phyloP scores from a whole-genome alignment of 1,140 invertebrate genomes.

The Helicorthomorpha holstii region DNA sequence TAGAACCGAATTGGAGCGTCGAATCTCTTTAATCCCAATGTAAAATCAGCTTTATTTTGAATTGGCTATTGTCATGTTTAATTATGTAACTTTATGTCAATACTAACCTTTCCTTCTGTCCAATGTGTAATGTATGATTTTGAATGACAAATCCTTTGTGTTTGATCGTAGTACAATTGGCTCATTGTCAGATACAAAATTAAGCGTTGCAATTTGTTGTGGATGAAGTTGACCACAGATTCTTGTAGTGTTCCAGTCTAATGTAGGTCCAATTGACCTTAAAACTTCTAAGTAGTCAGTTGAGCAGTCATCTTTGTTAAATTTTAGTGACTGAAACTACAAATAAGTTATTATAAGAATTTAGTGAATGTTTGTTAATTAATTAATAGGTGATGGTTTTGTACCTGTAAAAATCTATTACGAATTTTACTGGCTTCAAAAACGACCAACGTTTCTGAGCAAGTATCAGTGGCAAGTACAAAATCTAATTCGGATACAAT shows the following conservation, averaged over 20 bases:
- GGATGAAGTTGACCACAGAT: background rate
- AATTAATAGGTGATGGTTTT: too few species aligned
- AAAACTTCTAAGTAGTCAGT: background rate
- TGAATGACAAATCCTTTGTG: background rate
- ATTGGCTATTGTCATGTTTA: background rate
- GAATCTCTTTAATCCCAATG: background rate
- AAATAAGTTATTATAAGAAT: too few species aligned
- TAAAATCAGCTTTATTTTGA: background rate
- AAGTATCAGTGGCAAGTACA: too few species aligned
- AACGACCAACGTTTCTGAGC: too few species aligned
- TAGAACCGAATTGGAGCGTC: background rate
- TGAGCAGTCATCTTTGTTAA: background rate
- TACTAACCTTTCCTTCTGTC: background rate
- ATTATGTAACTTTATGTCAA: background rate
- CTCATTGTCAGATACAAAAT: background rate
- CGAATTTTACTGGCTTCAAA: too few species aligned
- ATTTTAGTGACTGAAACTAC: too few species aligned
- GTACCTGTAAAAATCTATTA: too few species aligned
- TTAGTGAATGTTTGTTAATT: too few species aligned
- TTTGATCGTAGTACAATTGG: background rate
- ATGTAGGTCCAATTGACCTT: background rate
- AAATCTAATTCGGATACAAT: too few species aligned
- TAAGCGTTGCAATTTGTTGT: background rate
- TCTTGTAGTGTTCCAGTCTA: background rate
- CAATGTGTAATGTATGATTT: background rate